phyloP scores from a whole-genome alignment of 64 coral and sea anemone genomes.

The Pocillopora verrucosa region DNA sequence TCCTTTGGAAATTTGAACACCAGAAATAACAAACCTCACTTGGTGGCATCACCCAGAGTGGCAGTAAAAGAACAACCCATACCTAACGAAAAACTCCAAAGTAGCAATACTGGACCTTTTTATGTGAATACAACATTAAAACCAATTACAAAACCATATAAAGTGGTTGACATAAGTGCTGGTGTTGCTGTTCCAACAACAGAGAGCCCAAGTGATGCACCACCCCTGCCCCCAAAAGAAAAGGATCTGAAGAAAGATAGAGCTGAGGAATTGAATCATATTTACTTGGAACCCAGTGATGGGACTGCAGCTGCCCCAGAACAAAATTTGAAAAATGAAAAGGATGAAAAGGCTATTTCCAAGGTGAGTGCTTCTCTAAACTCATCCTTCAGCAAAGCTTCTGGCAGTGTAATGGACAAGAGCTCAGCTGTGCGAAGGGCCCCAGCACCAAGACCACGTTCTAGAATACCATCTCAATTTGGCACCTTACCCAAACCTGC shows the following conservation, averaged over 20 bases:
- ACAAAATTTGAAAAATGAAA: slow-evolving; percentile 27
- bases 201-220: slow-evolving; percentile 28
- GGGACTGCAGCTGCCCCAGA: slow-evolving; percentile 2
- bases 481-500: slow-evolving; percentile 45
- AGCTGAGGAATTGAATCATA: slow-evolving; percentile 23
- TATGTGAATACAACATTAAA: slow-evolving; percentile 51
- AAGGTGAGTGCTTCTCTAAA: neutral
- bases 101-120: neutral
- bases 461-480: slow-evolving; percentile 43
- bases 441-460: slow-evolving; percentile 59
- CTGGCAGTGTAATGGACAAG: neutral
- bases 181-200: slow-evolving; percentile 5
- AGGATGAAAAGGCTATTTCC: neutral
- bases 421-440: neutral
- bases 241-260: slow-evolving; percentile 35
- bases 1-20: neutral
- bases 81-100: neutral
- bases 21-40: slow-evolving; percentile 5
- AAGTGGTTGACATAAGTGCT: slow-evolving; percentile 63
- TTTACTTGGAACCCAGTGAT: slow-evolving; percentile 48
- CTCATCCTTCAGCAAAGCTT: neutral
- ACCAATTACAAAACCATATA: slow-evolving; percentile 57
- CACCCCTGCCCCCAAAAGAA: slow-evolving; percentile 66
- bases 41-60: neutral
- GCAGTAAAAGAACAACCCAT: neutral